Percentiles rank a stretch among this genome's conserved stretches.
Evolutionary conservation across 2,888 invertebrate genomes (phyloP).

Genomic region (Macaria liturata): DNA sequence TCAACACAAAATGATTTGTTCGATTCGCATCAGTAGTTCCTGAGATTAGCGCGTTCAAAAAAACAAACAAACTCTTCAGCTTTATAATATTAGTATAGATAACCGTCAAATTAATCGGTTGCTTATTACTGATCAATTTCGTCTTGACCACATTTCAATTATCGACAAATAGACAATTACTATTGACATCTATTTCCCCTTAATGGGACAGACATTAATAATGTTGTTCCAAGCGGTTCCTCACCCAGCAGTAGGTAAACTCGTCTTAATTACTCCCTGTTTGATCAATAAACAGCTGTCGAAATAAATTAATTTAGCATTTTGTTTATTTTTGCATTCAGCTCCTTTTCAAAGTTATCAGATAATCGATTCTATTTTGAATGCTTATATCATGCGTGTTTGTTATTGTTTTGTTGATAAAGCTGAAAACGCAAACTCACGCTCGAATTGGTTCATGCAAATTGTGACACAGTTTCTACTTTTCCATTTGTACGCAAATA

Average conservation of each 20-base stretch:
- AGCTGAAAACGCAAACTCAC: not conserved
- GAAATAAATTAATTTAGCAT: not conserved
- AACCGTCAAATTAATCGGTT: conserved; percentile 1
- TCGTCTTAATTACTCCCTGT: conserved; percentile 9
- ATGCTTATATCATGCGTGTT: not conserved
- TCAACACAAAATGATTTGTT: too few species aligned
- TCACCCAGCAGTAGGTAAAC: conserved; percentile 5
- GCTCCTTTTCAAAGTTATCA: conserved; percentile 5
- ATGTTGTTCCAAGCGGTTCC: conserved; percentile 7
- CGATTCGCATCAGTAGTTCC: too few species aligned
- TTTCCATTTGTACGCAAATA: conserved; percentile 7
- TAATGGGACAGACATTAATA: conserved; percentile 32
- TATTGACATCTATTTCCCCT: conserved; percentile 34
- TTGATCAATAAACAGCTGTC: conserved; percentile 5
- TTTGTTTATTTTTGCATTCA: not conserved
- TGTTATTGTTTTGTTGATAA: conserved; percentile 11
- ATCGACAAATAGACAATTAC: conserved; percentile 35
- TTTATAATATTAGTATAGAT: too few species aligned
- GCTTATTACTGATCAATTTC: conserved; percentile 6
- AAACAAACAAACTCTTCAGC: too few species aligned
- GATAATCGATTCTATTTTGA: not conserved
- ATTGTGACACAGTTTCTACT: conserved; percentile 9
- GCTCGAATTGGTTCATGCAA: conserved; percentile 10
- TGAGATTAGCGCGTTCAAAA: too few species aligned
- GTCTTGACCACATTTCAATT: conserved; percentile 36